phyloP scores from a whole-genome alignment of 2,113 vertebrate species.

The Xenus cinereus region DNA sequence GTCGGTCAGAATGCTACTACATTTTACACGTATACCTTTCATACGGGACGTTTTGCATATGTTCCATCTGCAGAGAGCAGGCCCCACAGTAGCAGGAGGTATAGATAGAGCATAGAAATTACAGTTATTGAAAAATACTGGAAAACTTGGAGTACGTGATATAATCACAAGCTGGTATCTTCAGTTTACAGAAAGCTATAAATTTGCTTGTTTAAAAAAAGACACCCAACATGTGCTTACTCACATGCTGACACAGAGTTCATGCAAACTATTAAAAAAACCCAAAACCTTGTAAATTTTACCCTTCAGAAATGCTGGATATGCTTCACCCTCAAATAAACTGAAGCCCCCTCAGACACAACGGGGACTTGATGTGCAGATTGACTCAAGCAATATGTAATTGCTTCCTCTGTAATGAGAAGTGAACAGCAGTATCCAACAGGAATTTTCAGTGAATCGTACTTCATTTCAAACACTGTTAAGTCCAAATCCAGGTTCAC shows the following conservation, averaged over 20 bases:
- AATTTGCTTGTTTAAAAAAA: background rate
- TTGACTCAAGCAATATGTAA: background rate
- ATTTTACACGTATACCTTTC: background rate
- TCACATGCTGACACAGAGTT: conserved; percentile 18
- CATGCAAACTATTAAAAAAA: background rate
- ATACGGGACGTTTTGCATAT: background rate
- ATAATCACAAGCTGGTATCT: background rate
- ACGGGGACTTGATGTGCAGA: background rate
- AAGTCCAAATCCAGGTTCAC: conserved; percentile 16
- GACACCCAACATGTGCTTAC: conserved; percentile 9
- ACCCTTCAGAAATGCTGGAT: conserved; percentile 10
- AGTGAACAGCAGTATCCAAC: background rate
- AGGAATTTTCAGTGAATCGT: background rate
- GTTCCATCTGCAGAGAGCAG: background rate
- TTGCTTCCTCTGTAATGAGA: background rate
- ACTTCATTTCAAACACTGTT: background rate
- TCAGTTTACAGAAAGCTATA: conserved; percentile 17
- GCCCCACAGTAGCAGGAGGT: background rate
- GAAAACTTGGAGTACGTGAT: background rate
- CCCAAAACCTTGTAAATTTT: background rate
- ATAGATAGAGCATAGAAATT: background rate
- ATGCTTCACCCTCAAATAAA: background rate
- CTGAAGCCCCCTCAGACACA: background rate
- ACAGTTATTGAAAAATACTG: background rate
- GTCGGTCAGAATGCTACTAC: background rate